Evolutionary conservation across 2,888 invertebrate species (phyloP).

Genomic region (Notocelia uddmanniana): DNA sequence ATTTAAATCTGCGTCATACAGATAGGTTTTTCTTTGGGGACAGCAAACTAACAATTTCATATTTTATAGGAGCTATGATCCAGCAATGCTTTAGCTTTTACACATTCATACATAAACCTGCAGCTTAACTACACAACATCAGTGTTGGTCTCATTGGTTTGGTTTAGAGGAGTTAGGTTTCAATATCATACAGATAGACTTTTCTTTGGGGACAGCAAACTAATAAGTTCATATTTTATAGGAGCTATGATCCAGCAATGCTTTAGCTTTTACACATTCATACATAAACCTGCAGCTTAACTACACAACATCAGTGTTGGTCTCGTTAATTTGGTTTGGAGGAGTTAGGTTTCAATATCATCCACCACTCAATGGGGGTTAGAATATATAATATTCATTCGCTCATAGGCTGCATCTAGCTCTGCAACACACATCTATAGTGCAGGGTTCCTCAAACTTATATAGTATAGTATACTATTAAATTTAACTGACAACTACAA

Average conservation of each 20-base stretch:
- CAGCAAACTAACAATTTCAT: neutral
- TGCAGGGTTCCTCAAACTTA: neutral
- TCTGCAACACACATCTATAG: neutral
- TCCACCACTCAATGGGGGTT: neutral
- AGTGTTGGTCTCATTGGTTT: neutral
- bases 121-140: neutral
- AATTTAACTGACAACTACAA: too few relatives aligned
- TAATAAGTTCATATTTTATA: neutral
- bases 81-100: neutral
- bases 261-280: neutral
- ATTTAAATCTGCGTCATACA: neutral
- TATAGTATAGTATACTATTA: too few relatives aligned
- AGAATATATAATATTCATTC: neutral
- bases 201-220: constrained; percentile 3
- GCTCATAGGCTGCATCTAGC: neutral
- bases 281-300: neutral
- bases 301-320: neutral
- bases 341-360: neutral
- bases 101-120: neutral
- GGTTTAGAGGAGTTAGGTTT: neutral
- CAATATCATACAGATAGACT: neutral
- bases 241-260: neutral
- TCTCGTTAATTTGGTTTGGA: neutral
- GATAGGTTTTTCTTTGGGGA: neutral
- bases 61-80: neutral